Conservation (phyloP, 2,888 invertebrate species). For the Girardia tigrina region DNA sequence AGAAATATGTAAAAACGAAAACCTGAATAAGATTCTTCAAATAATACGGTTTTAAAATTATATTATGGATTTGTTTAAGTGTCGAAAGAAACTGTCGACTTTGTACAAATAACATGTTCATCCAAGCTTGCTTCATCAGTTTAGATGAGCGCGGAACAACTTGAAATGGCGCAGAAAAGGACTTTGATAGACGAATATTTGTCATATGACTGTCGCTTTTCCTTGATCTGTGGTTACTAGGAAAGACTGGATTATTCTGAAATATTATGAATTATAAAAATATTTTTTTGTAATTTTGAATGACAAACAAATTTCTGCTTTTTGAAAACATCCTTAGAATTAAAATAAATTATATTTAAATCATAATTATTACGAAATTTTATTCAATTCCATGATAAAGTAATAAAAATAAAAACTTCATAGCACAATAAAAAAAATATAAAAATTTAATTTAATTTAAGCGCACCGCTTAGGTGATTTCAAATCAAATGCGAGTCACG, state of each 20-base stretch:
- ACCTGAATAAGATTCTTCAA: background rate
- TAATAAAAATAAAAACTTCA: too few relatives aligned
- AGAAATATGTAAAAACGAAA: too few relatives aligned
- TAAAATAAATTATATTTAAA: too few relatives aligned
- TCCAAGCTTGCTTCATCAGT: background rate
- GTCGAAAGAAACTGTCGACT: constrained; percentile 9
- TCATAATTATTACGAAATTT: too few relatives aligned
- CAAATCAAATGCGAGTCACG: too few relatives aligned
- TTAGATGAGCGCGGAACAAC: background rate
- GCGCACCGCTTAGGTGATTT: too few relatives aligned
- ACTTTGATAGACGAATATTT: background rate
- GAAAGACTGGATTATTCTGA: background rate
- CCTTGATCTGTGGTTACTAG: too few relatives aligned
- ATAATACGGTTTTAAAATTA: constrained; percentile 20
- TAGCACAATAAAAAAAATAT: too few relatives aligned
- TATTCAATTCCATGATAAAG: too few relatives aligned
- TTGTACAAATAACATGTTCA: constrained; percentile 18
- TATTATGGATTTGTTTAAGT: background rate
- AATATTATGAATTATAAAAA: background rate
- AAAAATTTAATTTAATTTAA: too few relatives aligned
- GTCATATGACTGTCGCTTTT: background rate
- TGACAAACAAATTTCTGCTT: background rate
- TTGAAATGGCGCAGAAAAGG: background rate
- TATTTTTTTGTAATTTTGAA: background rate
- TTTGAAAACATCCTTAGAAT: too few relatives aligned